These are phyloP conservation scores for Rhynchomys soricoides DNA, from an alignment of 2,113 vertebrate species.

Conservation along the genomic window DNA sequence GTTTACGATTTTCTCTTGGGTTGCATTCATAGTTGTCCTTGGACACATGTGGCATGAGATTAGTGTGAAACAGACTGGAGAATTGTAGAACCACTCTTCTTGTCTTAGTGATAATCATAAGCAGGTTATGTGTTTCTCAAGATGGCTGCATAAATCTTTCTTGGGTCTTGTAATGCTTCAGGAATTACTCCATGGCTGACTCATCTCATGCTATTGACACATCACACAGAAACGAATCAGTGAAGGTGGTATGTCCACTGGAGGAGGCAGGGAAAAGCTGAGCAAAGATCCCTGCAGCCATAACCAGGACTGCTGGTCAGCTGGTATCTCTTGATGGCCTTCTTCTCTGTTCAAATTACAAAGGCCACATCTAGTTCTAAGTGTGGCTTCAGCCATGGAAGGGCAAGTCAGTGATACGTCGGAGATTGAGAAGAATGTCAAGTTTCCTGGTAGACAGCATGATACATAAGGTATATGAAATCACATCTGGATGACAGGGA, in stretches of 20 bases:
- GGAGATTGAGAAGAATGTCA: background rate
- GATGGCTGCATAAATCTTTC: rapidly evolving
- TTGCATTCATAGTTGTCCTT: background rate
- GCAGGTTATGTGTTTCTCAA: background rate
- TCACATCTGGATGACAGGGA: rapidly evolving
- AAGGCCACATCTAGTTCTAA: background rate
- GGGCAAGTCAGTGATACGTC: background rate
- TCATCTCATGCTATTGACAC: background rate
- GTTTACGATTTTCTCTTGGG: background rate
- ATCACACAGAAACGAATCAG: rapidly evolving
- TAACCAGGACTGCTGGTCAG: background rate
- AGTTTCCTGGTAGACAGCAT: background rate
- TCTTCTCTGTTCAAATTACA: background rate
- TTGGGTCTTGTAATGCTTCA: background rate
- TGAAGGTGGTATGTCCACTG: background rate
- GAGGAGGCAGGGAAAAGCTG: background rate
- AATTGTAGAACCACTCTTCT: rapidly evolving
- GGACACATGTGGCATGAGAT: too few species aligned
- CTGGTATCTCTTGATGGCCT: background rate
- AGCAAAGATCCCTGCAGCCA: too few species aligned
- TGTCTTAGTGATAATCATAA: rapidly evolving
- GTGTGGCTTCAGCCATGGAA: background rate
- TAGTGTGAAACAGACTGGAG: background rate
- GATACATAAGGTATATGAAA: background rate
- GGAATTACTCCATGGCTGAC: background rate